phyloP scores from a whole-genome alignment of 2,797 vertebrate species.

The Chaetophractus vellerosus region DNA sequence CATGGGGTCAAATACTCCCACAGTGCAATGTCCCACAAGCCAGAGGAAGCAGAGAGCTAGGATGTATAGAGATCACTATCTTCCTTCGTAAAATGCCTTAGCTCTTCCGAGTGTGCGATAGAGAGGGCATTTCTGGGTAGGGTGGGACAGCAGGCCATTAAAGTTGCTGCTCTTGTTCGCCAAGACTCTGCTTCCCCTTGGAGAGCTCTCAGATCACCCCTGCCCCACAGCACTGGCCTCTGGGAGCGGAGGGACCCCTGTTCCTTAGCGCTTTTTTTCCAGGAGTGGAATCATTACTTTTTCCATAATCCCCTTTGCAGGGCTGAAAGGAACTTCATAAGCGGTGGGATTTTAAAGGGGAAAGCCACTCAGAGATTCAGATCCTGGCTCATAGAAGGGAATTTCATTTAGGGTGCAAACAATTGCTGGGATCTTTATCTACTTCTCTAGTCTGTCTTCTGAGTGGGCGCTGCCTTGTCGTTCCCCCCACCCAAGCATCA shows the following conservation, averaged over 20 bases:
- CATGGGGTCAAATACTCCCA: background rate
- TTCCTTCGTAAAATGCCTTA: constrained; percentile 17
- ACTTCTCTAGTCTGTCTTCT: background rate
- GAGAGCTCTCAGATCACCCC: background rate
- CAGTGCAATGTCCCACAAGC: background rate
- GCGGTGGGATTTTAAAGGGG: background rate
- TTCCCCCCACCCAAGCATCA: background rate
- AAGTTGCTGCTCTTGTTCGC: background rate
- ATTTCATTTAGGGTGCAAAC: background rate
- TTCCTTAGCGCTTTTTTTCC: background rate
- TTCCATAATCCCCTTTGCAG: background rate
- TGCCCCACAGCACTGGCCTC: background rate
- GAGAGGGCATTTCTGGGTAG: background rate
- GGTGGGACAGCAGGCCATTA: background rate
- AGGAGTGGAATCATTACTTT: background rate
- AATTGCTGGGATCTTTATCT: background rate
- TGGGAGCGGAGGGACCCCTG: background rate
- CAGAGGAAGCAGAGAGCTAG: background rate
- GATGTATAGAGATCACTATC: background rate
- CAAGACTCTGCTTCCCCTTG: background rate
- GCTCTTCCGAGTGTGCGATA: background rate
- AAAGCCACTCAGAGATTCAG: background rate
- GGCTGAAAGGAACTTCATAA: background rate
- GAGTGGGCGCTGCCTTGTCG: background rate
- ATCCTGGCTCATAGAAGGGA: background rate